Percentiles rank a stretch among this genome's conserved stretches.
Conservation (phyloP, 2,113 vertebrate species). For the Hyperoodon ampullatus region DNA sequence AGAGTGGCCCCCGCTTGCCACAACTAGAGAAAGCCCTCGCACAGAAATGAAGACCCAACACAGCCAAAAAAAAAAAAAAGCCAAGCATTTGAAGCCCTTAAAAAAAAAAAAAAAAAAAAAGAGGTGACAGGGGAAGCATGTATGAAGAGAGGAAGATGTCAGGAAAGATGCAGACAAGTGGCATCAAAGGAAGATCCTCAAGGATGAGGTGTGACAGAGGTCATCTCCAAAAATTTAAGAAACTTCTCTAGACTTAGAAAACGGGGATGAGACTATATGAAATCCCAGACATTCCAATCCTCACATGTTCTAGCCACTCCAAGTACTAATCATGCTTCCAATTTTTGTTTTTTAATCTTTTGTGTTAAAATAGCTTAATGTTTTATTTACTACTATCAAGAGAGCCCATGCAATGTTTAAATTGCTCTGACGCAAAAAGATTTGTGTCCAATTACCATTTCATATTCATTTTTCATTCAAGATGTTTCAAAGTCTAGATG, state of each 20-base stretch:
- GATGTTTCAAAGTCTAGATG: constrained; percentile 19
- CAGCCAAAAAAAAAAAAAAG: too few relatives aligned
- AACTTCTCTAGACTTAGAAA: neutral
- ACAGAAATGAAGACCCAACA: too few relatives aligned
- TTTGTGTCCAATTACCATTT: neutral
- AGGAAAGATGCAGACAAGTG: neutral
- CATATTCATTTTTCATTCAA: constrained; percentile 49
- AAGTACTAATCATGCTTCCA: neutral
- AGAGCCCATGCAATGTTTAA: neutral
- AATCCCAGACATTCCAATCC: neutral
- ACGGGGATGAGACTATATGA: neutral
- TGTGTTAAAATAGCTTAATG: neutral
- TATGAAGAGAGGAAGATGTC: neutral
- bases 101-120: neutral
- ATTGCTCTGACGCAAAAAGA: neutral
- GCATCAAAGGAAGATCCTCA: neutral
- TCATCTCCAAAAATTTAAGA: neutral
- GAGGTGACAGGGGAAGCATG: neutral
- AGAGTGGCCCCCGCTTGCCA: too few relatives aligned
- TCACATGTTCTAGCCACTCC: neutral
- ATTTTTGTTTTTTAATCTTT: neutral
- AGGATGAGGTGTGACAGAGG: neutral
- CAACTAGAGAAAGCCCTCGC: too few relatives aligned
- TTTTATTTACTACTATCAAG: neutral
- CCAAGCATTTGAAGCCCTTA: too few relatives aligned